phyloP scores from a whole-genome alignment of 2,113 vertebrate species.

The Toxostoma redivivum region DNA sequence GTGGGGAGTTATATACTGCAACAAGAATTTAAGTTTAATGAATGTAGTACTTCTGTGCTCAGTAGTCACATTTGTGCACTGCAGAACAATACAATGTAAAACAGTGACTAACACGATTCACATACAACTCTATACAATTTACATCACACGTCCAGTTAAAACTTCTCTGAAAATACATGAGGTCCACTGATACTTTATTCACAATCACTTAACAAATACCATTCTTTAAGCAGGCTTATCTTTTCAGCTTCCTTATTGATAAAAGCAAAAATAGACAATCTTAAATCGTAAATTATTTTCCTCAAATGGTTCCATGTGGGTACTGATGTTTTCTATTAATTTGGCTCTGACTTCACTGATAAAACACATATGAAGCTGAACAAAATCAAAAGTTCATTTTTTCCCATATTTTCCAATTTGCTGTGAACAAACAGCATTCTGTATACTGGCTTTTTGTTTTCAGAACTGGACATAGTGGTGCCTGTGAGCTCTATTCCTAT shows the following conservation, averaged over 20 bases:
- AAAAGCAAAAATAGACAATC: constrained; percentile 44
- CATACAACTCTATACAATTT: constrained; percentile 65
- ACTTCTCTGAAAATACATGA: constrained; percentile 48
- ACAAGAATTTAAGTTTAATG: constrained; percentile 37
- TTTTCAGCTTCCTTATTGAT: constrained; percentile 36
- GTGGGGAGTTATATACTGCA: constrained; percentile 36
- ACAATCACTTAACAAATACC: constrained; percentile 53
- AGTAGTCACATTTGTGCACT: constrained; percentile 58
- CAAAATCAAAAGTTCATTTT: not conserved
- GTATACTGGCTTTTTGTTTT: not conserved
- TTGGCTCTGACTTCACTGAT: constrained; percentile 13
- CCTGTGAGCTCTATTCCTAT: constrained; percentile 6
- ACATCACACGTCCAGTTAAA: constrained; percentile 59
- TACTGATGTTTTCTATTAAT: not conserved
- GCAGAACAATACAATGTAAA: constrained; percentile 58
- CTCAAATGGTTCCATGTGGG: not conserved
- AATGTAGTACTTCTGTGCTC: constrained; percentile 25
- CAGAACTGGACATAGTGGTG: constrained; percentile 30
- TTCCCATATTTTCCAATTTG: not conserved
- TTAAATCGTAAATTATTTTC: constrained; percentile 23
- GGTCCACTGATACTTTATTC: constrained; percentile 43
- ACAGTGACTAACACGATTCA: constrained; percentile 59
- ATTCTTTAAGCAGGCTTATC: constrained; percentile 19
- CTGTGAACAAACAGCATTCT: constrained; percentile 9
- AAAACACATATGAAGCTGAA: not conserved